Base-by-base conservation (phyloP, 37 sponge, comb jelly and placozoan genomes). In the Crambe crambe region DNA sequence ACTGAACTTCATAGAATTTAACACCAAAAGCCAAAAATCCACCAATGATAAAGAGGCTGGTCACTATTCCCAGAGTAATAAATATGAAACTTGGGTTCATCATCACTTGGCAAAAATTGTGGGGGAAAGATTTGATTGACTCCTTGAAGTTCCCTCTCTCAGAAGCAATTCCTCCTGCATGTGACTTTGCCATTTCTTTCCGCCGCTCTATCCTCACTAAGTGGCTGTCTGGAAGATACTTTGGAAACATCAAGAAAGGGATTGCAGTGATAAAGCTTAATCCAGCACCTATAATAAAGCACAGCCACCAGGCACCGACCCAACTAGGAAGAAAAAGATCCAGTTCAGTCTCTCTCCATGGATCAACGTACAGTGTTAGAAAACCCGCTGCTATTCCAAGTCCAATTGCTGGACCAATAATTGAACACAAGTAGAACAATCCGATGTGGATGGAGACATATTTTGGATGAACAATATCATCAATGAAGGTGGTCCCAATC, bases 301-400 rank as follows among this genome's bases (percentile, higher is more conserved):
- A 73, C 17, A 84, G 44, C 95, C 95, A 94, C 95, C 95, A 94
- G 10, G 88, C 89, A 9, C 95, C 95, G 26, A 94, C 91, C 83
- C 85, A 94, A 12, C 73, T 59, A 3, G 92, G 88, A 74, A 90
- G 89, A 23, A 21, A 42, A 30, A 68, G 70, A 27, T 75, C 75
- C 17, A 94, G 82, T 31, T 37, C 40, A 17, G 94, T 89, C 29
- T 60, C 56, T 1, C 23, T n/a, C 71, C 77, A 83, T 0, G 90
- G 90, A 65, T 94, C 89, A n/a, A 94, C 91, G 67, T 87, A 94
- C 6, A 84, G 8, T 0, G 78, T 47, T 21, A 94, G 79, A 17
- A 90, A 84, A 18, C 34, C 69, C 3, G 89, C 88, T 0, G 88
- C 91, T 25, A 94, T 36, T 21, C 68, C 86, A 25, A 75, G 90